Base-by-base conservation (phyloP, 2,113 vertebrate genomes). In the Mungos mungo region DNA sequence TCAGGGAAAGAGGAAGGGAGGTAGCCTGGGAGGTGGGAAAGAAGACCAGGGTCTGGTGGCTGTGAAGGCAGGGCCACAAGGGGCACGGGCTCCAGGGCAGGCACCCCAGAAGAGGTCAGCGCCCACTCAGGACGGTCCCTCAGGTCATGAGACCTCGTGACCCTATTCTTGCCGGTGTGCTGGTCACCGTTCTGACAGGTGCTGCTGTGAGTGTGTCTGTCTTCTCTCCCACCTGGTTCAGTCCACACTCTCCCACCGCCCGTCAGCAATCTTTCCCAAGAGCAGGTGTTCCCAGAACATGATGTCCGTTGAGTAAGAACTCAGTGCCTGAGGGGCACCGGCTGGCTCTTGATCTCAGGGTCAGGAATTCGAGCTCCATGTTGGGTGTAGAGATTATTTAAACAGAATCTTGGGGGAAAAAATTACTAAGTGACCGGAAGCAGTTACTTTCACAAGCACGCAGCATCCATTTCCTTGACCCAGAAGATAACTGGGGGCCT, bases 121-220 rank as follows among this genome's bases (percentile, higher is more conserved):
- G 6, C 21, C n/a, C 27, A 29, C 47, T 19, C 72, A 23, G 47
- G 16, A 35, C 23, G 10, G 23, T 31, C 83, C 11, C 5, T 5
- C 11, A n/a, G 38, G 54, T 9, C 79, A 15, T 12, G 16, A 29
- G 14, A 27, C 71, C 27, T 5, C 11, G 35, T 13, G 88, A 60
- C 69, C 18, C 74, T 12, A 31, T 8, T 54, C 76, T 27, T 0
- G 0, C 16, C 0, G 45, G 31, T 6, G 2, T 1, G 3, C 0
- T 11, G 10, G 2, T 25, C 13, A 10, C 13, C 25, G 2, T 29
- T 33, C 6, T 3, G 50, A 38, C 2, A 85, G 38, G 31, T 68
- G 35, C 38, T 35, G 7, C 0, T 79, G 60, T 27, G 11, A 27
- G 10, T 13, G 1, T 16, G 9, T 45, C 0, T 50, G 33, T 63